Evolutionary conservation across 2,113 vertebrate genomes (phyloP), one percentile per base, ranked within the genome.

Genomic region (Grammomys surdaster): DNA sequence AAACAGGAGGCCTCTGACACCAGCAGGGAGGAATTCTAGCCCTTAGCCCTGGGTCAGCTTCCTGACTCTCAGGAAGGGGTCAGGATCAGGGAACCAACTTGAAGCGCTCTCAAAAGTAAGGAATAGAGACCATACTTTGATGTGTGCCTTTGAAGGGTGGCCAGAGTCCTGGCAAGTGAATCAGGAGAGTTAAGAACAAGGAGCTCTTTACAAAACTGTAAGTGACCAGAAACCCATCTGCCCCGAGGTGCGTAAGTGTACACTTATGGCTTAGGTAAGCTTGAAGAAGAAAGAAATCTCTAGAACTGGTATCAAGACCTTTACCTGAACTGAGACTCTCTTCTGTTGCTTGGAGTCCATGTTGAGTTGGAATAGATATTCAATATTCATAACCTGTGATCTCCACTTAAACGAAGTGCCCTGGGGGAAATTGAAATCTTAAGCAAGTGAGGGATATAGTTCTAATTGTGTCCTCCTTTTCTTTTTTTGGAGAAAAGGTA

Each of bases 311-410:
- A 10, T 43, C 11, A 1, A 76, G 78, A 78, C 20, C 82, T 77
- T 77, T 87, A 90, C 75, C 48, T 40, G 43, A 54, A 72, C 63
- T 31, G 86, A 36, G 90, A 95, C 60, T 92, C 51, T 60, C 36
- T 31, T 28, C 67, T 86, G 46, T 78, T 93, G 82, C 97, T 98
- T 98, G 96, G 90, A 1, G 97, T 95, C 97, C 95, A 56, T 67
- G 90, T 97, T 97, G 96, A 96, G 95, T 97, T 98, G 96, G 97
- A 97, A 96, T 90, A 97, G 97, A 96, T 80, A 93, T 98, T 98
- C 98, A 98, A 98, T 98, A 98, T 98, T 98, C 98, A 98, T 98
- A 98, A 99, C 96, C 98, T 97, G 96, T 97, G 97, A 98, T 98
- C 98, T 98, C 96, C 93, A 96, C 98, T 98, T 98, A 94, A 98